phyloP scores from a whole-genome alignment of 2,797 vertebrate genomes.

The Nyctalus aviator region DNA sequence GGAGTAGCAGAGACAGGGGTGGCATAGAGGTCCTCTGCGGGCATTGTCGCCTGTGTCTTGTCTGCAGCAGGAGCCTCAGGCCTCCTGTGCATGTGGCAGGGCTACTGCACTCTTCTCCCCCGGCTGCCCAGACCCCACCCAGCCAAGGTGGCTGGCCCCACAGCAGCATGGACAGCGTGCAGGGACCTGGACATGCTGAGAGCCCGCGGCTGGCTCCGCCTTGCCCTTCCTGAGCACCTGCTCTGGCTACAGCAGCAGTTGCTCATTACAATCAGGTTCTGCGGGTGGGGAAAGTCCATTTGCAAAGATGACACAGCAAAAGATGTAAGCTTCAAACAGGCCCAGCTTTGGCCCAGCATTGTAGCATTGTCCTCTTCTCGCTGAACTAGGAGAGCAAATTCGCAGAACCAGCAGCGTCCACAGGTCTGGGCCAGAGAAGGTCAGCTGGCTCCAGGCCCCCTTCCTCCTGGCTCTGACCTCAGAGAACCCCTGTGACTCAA shows the following conservation, averaged over 20 bases:
- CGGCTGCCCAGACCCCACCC: background rate
- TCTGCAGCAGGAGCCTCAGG: background rate
- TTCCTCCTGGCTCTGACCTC: background rate
- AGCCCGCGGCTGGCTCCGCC: background rate
- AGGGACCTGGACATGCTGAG: accelerated
- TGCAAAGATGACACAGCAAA: conserved; percentile 18
- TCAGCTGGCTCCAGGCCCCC: background rate
- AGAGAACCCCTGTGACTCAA: background rate
- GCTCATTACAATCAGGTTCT: conserved; percentile 42
- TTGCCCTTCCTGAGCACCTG: background rate
- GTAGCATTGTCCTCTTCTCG: background rate
- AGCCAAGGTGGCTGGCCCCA: background rate
- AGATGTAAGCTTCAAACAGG: background rate
- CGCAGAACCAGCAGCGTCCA: background rate
- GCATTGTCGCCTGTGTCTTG: background rate
- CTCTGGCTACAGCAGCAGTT: background rate
- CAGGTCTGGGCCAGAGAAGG: background rate
- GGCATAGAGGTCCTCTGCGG: background rate
- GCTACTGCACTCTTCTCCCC: too few species aligned
- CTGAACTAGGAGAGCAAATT: conserved; percentile 20
- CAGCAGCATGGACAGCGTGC: background rate
- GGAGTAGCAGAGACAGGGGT: background rate
- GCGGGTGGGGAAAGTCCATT: background rate
- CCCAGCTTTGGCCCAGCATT: background rate
- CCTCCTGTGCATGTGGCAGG: background rate